These are phyloP conservation scores for Drosophila repletoides DNA, from an alignment of 1,140 invertebrate species.

Conservation along the genomic window DNA sequence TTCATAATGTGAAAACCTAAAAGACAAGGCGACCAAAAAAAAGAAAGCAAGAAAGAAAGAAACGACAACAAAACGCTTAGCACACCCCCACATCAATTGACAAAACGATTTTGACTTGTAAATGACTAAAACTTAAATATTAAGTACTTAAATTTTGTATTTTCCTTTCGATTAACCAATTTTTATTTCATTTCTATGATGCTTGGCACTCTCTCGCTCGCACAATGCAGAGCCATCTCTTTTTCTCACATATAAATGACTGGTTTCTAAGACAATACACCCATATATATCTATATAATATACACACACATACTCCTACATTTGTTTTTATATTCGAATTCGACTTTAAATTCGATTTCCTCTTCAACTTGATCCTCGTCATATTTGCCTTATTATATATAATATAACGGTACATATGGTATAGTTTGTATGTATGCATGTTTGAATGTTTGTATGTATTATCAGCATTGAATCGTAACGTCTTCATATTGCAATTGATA, in stretches of 20 bases:
- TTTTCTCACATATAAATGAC: constrained; percentile 41
- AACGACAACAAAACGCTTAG: constrained; percentile 56
- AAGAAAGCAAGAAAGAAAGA: constrained; percentile 22
- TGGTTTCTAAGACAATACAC: constrained; percentile 72
- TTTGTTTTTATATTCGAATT: too few species aligned
- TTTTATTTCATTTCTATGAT: constrained; percentile 4
- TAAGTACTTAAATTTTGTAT: constrained; percentile 55
- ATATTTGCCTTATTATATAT: constrained; percentile 78
- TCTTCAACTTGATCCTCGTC: constrained; percentile 53
- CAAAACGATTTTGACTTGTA: constrained; percentile 40
- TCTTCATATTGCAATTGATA: constrained; percentile 21
- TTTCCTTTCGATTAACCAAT: background rate
- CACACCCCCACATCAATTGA: constrained; percentile 29
- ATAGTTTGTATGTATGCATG: constrained; percentile 35
- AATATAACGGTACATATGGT: constrained; percentile 55
- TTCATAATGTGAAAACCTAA: constrained; percentile 27
- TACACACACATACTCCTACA: constrained; percentile 19
- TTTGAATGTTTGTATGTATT: too few species aligned
- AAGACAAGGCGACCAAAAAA: constrained; percentile 55
- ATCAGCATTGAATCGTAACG: constrained; percentile 24
- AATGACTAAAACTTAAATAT: constrained; percentile 54
- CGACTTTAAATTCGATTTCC: constrained; percentile 3
- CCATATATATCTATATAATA: constrained; percentile 16
- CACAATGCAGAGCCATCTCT: constrained; percentile 5
- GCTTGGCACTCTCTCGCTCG: constrained; percentile 4